Conservation (phyloP, 2,888 invertebrate genomes). For the Aphodius sticticus region DNA sequence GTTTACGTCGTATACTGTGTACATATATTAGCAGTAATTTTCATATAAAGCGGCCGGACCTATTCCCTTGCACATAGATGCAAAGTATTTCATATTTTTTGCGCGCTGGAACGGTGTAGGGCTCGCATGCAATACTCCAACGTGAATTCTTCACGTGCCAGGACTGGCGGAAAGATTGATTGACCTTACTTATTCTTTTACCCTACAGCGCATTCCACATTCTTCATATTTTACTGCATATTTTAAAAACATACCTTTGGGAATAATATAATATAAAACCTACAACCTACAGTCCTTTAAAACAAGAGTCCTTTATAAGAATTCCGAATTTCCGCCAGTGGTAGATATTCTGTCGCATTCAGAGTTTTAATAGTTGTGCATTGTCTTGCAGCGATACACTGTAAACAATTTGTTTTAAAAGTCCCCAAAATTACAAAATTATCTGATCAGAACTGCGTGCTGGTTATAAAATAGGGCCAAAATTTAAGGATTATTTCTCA, state of each 20-base stretch:
- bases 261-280: too few relatives aligned
- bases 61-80: neutral
- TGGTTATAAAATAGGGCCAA: too few relatives aligned
- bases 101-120: neutral
- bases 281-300: too few relatives aligned
- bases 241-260: neutral
- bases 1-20: slow-evolving; percentile 10
- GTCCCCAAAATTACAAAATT: too few relatives aligned
- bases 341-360: too few relatives aligned
- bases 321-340: too few relatives aligned
- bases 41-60: slow-evolving; percentile 10
- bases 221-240: neutral
- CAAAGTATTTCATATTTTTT: slow-evolving; percentile 4
- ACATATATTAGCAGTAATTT: slow-evolving; percentile 24
- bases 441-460: too few relatives aligned
- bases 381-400: too few relatives aligned
- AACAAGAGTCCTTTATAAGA: too few relatives aligned
- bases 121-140: neutral
- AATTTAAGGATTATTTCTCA: too few relatives aligned
- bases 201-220: neutral
- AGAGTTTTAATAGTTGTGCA: too few relatives aligned
- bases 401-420: too few relatives aligned
- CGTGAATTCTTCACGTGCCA: neutral
- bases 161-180: neutral
- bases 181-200: neutral